A percentile compares a stretch with the other conserved stretches of the same genome.
phyloP scores from a whole-genome alignment of 2,888 invertebrate genomes.

The Parnassius mnemosyne region DNA sequence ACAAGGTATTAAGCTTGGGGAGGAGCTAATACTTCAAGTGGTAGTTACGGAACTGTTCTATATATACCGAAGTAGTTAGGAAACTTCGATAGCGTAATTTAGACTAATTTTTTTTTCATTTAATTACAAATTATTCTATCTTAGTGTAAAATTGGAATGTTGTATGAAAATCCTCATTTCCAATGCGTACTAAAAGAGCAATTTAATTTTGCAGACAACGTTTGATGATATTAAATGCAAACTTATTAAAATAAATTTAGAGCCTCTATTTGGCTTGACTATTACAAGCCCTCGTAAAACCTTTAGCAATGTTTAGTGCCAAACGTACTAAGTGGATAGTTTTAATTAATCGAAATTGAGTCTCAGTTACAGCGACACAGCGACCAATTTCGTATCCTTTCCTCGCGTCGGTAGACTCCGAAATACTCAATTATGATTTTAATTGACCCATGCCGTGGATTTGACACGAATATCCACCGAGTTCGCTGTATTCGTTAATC shows the following conservation, averaged over 20 bases:
- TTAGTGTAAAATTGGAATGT: no score
- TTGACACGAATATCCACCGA: slow-evolving; percentile 54
- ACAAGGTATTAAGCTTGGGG: no score
- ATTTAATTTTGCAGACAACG: not conserved
- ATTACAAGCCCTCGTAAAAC: slow-evolving; percentile 23
- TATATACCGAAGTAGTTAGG: no score
- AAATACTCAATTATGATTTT: slow-evolving; percentile 71
- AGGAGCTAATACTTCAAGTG: no score
- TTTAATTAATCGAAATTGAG: slow-evolving; percentile 34
- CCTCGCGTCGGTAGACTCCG: slow-evolving; percentile 33
- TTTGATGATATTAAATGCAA: slow-evolving; percentile 9
- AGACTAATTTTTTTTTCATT: no score
- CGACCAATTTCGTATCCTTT: slow-evolving; percentile 32
- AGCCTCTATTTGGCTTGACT: slow-evolving; percentile 19
- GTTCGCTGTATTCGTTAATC: slow-evolving; percentile 38
- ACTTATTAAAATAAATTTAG: slow-evolving; percentile 23
- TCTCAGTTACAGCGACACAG: slow-evolving; percentile 34
- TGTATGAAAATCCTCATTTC: no score
- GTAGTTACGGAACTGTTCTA: no score
- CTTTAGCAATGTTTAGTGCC: slow-evolving; percentile 3
- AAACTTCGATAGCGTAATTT: no score
- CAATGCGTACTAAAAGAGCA: no score
- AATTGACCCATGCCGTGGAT: slow-evolving; percentile 63
- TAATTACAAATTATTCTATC: no score
- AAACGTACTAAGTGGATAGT: slow-evolving; percentile 25